Evolutionary conservation across 2,888 invertebrate species (phyloP).

Genomic region (Heliconius charithonia): DNA sequence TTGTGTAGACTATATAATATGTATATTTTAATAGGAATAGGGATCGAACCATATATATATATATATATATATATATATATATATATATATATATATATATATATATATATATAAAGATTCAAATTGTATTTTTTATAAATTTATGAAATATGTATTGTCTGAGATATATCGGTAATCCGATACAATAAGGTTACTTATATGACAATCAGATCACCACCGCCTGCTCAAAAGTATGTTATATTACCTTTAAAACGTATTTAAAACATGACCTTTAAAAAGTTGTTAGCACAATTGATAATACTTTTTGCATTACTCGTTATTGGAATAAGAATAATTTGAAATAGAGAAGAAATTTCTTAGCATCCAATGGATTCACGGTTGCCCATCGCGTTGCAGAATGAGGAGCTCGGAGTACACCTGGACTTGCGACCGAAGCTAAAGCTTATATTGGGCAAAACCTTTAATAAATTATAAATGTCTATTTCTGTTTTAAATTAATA

Average conservation of each 20-base stretch:
- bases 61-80: no score
- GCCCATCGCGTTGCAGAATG: neutral
- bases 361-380: neutral
- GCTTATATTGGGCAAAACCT: no score
- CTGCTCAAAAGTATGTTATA: neutral
- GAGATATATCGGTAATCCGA: neutral
- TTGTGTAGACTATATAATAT: no score
- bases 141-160: no score
- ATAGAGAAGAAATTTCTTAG: neutral
- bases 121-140: no score
- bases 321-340: neutral
- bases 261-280: no score
- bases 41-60: no score
- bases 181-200: neutral
- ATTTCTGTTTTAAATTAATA: neutral
- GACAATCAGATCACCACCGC: neutral
- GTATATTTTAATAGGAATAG: no score
- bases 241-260: neutral
- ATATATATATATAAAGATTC: no score
- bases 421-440: neutral
- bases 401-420: neutral
- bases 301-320: neutral
- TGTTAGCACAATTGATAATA: no score
- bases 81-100: no score
- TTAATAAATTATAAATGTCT: neutral